phyloP scores from a whole-genome alignment of 2,797 vertebrate genomes.

The Sebastes trivittatus region DNA sequence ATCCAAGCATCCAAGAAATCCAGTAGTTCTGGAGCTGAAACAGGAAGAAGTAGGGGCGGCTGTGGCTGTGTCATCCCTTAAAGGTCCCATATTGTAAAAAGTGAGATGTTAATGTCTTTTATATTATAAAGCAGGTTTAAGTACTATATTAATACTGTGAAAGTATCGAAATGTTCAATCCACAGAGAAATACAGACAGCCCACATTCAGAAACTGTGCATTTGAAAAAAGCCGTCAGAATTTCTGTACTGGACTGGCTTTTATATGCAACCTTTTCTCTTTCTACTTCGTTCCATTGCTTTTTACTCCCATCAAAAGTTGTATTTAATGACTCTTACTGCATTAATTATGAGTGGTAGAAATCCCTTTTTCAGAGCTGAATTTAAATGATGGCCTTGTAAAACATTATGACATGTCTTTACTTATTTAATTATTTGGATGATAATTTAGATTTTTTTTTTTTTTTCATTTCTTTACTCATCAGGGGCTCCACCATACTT shows the following conservation, averaged over 20 bases:
- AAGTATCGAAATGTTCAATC: no score
- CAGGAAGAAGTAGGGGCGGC: not conserved
- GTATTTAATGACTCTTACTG: slow-evolving; percentile 1
- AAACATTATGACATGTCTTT: not conserved
- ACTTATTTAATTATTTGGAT: slow-evolving; percentile 1
- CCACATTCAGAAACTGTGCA: no score
- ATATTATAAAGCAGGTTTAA: no score
- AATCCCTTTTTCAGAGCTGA: not conserved
- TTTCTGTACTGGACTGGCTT: not conserved
- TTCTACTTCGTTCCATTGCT: slow-evolving; percentile 15
- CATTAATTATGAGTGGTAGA: slow-evolving; percentile 7
- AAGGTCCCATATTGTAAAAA: no score
- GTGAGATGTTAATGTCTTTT: no score
- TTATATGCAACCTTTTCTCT: not conserved
- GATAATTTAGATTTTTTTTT: not conserved
- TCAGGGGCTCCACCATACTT: not conserved
- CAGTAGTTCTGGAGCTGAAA: not conserved
- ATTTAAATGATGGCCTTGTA: not conserved
- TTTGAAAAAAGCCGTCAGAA: no score
- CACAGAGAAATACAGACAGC: no score
- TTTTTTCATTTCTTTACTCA: not conserved
- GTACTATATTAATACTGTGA: no score
- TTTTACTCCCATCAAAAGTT: slow-evolving; percentile 4
- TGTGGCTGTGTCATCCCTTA: no score
- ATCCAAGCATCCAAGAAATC: not conserved